These are phyloP conservation scores for Meriones unguiculatus DNA, from an alignment of 2,113 vertebrate species.

Conservation along the genomic window DNA sequence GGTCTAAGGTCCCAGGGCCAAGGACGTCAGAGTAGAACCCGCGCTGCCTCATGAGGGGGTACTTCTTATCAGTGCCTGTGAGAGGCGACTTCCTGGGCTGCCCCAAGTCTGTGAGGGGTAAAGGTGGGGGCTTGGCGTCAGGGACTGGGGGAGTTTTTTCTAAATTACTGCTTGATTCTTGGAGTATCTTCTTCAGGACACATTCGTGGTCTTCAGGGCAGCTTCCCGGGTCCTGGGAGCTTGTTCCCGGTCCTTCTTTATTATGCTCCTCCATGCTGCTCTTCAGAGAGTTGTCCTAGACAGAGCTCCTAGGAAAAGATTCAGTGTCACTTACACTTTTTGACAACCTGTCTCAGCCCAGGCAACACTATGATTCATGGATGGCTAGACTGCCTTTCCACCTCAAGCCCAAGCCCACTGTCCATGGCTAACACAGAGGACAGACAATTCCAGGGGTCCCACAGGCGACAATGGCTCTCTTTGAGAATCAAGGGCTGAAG, in stretches of 20 bases:
- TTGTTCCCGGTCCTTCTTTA: background rate
- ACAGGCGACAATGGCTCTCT: conserved; percentile 58
- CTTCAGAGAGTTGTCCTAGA: background rate
- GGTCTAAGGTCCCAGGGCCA: conserved; percentile 75
- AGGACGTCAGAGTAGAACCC: conserved; percentile 87
- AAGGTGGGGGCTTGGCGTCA: background rate
- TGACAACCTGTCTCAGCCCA: background rate
- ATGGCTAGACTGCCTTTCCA: background rate
- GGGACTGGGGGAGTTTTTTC: background rate
- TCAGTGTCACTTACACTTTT: background rate
- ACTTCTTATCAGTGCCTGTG: conserved; percentile 63
- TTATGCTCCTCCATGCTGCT: conserved; percentile 67
- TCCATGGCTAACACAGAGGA: background rate
- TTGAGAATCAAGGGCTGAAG: background rate
- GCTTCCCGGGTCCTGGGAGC: background rate
- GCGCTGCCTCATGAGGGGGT: conserved; percentile 80
- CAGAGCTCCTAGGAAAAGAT: conserved; percentile 62
- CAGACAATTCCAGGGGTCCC: background rate
- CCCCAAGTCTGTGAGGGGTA: background rate
- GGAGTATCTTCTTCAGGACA: background rate
- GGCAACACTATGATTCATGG: background rate
- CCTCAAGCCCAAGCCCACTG: background rate
- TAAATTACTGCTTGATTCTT: background rate
- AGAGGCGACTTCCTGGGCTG: conserved; percentile 52
- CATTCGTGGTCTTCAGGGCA: background rate